A percentile compares a stretch with the other conserved stretches of the same genome.
Conservation (phyloP, 2,797 vertebrate genomes). For the Scarus forsteni region DNA sequence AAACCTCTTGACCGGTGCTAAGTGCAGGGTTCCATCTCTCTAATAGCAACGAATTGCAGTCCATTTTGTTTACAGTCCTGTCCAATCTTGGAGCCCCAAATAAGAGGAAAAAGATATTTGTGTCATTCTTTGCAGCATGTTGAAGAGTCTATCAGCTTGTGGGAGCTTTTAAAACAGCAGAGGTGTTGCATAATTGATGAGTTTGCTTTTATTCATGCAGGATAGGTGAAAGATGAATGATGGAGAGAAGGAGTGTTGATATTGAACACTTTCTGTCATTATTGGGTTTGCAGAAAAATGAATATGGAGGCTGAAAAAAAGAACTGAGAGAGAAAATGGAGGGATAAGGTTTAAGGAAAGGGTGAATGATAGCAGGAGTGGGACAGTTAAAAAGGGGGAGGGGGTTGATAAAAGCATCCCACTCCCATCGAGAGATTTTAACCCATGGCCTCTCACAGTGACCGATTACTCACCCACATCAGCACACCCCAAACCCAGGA, state of each 20-base stretch:
- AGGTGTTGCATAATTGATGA: constrained; percentile 66
- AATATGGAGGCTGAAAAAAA: constrained; percentile 6
- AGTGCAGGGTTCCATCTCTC: constrained; percentile 78
- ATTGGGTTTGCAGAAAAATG: neutral
- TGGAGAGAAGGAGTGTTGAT: constrained; percentile 10
- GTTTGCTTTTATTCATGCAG: constrained; percentile 61
- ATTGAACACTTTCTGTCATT: constrained; percentile 30
- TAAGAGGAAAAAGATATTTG: constrained; percentile 46
- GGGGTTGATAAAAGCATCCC: constrained; percentile 59
- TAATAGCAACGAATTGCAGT: constrained; percentile 72
- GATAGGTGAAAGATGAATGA: constrained; percentile 52
- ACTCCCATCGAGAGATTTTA: constrained; percentile 66
- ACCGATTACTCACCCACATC: constrained; percentile 90
- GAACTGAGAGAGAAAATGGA: constrained; percentile 32
- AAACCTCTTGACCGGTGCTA: constrained; percentile 71
- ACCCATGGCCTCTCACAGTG: constrained; percentile 62
- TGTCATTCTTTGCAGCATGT: constrained; percentile 33
- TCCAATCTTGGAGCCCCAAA: constrained; percentile 27
- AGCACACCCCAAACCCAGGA: constrained; percentile 94
- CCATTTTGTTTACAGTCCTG: constrained; percentile 66
- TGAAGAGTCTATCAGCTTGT: constrained; percentile 26
- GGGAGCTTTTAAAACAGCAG: constrained; percentile 47
- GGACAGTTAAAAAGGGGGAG: constrained; percentile 11
- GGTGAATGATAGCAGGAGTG: constrained; percentile 47
- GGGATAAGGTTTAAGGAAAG: constrained; percentile 42